phyloP scores from a whole-genome alignment of 2,888 invertebrate genomes.

The Achlya flavicornis region DNA sequence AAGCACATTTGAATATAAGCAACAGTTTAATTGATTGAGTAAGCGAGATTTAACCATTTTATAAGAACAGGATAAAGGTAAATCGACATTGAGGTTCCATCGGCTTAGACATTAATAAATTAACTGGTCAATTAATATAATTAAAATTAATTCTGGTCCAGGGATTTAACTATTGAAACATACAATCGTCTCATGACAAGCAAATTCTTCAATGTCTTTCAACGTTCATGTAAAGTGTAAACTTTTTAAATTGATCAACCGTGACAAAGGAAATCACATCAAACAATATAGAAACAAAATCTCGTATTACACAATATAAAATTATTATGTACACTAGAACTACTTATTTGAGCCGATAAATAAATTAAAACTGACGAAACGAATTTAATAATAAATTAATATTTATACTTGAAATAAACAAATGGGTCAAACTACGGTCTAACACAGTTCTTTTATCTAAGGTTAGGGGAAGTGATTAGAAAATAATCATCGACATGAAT shows the following conservation, averaged over 20 bases:
- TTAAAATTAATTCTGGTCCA: too few species aligned
- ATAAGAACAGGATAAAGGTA: background rate
- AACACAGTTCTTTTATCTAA: too few species aligned
- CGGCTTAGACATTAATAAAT: background rate
- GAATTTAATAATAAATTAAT: background rate
- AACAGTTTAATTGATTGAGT: background rate
- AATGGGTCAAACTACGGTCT: background rate
- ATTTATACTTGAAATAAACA: background rate
- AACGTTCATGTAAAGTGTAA: too few species aligned
- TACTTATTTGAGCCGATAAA: conserved; percentile 7
- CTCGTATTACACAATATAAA: background rate
- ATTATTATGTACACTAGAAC: background rate
- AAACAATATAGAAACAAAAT: background rate
- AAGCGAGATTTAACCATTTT: background rate
- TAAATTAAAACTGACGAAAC: background rate
- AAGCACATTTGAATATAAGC: background rate
- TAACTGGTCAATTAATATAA: background rate
- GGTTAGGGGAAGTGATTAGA: too few species aligned
- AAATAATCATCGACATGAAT: too few species aligned
- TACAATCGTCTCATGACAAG: too few species aligned
- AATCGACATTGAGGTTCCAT: too few species aligned
- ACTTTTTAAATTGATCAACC: too few species aligned
- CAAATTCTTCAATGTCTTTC: too few species aligned
- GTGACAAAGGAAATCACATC: background rate
- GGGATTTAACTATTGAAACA: too few species aligned